Evolutionary conservation across 23 tunicate genomes (phyloP), one percentile per base, ranked within the genome.

Genomic region (Ciona savignyi): DNA sequence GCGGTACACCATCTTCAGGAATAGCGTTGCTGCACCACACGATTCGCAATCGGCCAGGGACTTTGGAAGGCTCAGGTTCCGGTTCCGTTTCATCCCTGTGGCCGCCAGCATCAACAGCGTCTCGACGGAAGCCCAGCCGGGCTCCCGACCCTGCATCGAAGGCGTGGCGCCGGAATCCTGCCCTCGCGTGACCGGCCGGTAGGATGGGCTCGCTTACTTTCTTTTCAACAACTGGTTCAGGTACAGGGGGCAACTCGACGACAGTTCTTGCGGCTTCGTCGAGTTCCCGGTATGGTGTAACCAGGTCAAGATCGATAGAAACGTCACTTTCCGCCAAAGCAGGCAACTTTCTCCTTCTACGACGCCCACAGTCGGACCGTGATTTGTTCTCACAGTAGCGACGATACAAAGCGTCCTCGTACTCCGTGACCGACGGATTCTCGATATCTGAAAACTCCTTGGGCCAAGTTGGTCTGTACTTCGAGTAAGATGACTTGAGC

Each of bases 301-400:
- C 80, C 21, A 25, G 26, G 1, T 77, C 66, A 0, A 79, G 32
- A 33, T 77, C 73, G 29, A 81, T 35, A 64, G 83, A 23, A 0
- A 82, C 64, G 60, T 77, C 87, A 61, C 77, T 73, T 66, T 82
- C 87, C 20, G 75, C 79, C 30, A 82, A 0, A 26, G 80, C 63
- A 0, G 96, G 96, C 9, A 88, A 29, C 29, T 33, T 30, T 20
- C 96, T 74, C 33, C 96, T 71, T 28, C 77, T 70, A 11, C 70
- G 63, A 29, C 77, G 84, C 22, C 33, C 25, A 20, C 29, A 71
- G 15, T 51, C 71, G 3, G 83, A 73, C 48, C 96, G 72, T 19
- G 80, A 31, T 60, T 61, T 33, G 62, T 88, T 88, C 63, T 77
- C 81, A 60, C 77, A 84, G 60, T 77, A 88, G 26, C 61, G 66